phyloP scores from a whole-genome alignment of 2,888 invertebrate genomes.

The Troglohyphantes excavatus region DNA sequence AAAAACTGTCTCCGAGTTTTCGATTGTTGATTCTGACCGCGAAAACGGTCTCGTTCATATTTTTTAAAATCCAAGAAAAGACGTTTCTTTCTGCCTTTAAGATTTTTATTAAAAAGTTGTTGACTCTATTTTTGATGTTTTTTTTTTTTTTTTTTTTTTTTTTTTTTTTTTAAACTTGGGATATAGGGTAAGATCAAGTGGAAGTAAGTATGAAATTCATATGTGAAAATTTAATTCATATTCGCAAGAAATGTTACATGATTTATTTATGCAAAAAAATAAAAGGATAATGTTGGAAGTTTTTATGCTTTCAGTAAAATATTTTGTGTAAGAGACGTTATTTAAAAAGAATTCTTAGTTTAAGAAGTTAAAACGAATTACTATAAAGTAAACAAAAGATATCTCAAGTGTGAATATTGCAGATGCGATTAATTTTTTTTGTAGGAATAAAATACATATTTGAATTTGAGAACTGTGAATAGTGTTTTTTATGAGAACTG shows the following conservation, averaged over 20 bases:
- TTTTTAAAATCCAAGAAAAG: constrained; percentile 11
- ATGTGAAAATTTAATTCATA: neutral
- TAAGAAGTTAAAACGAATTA: too few species aligned
- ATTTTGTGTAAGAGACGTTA: neutral
- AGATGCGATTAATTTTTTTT: too few species aligned
- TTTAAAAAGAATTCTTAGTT: too few species aligned
- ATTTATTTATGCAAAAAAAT: neutral
- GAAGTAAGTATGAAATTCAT: neutral
- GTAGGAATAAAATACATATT: too few species aligned
- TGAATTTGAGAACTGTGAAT: too few species aligned
- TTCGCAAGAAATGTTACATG: too few species aligned
- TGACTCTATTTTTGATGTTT: neutral
- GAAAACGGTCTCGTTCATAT: constrained; percentile 35
- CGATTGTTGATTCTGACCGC: constrained; percentile 63
- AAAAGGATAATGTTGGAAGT: neutral
- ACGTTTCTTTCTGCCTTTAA: neutral
- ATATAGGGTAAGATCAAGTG: neutral
- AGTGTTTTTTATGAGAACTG: too few species aligned
- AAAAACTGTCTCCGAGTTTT: constrained; percentile 26
- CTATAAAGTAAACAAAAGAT: too few species aligned
- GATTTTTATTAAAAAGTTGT: constrained; percentile 7
- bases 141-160: neutral
- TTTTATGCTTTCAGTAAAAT: neutral
- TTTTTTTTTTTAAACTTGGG: neutral
- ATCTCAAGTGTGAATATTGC: too few species aligned